These are phyloP conservation scores for Nycticorax nycticorax DNA, from an alignment of 2,113 vertebrate genomes.

Conservation along the genomic window DNA sequence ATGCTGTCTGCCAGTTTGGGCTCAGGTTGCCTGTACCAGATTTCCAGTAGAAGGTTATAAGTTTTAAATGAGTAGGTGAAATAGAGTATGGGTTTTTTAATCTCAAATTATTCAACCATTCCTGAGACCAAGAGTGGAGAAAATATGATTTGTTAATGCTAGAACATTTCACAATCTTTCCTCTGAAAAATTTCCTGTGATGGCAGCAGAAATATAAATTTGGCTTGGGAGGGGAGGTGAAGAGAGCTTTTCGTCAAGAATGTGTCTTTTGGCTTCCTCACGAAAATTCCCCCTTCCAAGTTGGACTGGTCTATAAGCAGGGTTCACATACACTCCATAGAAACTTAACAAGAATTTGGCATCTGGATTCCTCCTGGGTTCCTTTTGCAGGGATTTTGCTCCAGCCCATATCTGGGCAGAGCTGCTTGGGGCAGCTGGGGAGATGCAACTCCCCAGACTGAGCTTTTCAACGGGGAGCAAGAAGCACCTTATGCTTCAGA, in stretches of 20 bases:
- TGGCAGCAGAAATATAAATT: neutral
- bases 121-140: neutral
- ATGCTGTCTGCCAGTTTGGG: neutral
- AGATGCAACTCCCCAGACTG: too few relatives aligned
- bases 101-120: neutral
- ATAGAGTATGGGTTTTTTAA: neutral
- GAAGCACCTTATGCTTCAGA: neutral
- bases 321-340: neutral
- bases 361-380: neutral
- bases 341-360: neutral
- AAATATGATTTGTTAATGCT: neutral
- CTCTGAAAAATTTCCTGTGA: neutral
- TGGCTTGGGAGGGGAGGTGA: neutral
- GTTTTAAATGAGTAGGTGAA: neutral
- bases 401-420: neutral
- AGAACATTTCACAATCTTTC: neutral
- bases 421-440: neutral
- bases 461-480: neutral
- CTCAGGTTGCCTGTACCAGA: neutral
- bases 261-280: neutral
- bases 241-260: neutral
- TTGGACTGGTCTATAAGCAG: neutral
- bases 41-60: neutral
- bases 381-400: neutral
- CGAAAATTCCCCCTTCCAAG: neutral